Evolutionary conservation across 2,113 vertebrate genomes (phyloP).

Genomic region (Rhynchomys soricoides): DNA sequence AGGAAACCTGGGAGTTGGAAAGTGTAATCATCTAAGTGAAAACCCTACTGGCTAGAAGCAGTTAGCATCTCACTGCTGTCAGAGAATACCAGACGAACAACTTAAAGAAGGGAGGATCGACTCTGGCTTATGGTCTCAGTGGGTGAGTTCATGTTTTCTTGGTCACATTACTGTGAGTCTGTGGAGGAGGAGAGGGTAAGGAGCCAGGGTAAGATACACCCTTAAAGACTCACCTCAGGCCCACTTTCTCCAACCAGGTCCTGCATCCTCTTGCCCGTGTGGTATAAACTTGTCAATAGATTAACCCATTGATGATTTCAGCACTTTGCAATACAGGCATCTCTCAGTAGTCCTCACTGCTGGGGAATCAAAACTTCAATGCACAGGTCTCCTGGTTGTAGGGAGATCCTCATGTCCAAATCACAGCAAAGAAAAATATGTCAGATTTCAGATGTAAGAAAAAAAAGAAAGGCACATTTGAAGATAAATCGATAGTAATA

Average conservation of each 20-base stretch:
- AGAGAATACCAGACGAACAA: neutral
- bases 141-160: neutral
- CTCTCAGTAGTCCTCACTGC: neutral
- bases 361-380: neutral
- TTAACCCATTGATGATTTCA: neutral
- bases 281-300: neutral
- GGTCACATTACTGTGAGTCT: neutral
- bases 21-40: neutral
- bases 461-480: constrained; percentile 29
- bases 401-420: neutral
- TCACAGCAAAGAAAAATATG: neutral
- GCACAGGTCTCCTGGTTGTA: neutral
- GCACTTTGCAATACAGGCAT: neutral
- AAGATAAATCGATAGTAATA: constrained; percentile 7
- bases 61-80: neutral
- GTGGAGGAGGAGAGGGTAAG: neutral
- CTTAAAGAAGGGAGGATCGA: neutral
- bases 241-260: no score
- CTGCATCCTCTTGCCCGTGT: neutral
- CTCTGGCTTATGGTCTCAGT: neutral
- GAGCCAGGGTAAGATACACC: neutral
- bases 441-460: constrained; percentile 3
- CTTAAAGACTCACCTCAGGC: neutral
- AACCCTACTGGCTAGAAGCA: neutral
- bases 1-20: constrained; percentile 5